phyloP scores from a whole-genome alignment of 2,888 invertebrate species.

The Salticus scenicus region DNA sequence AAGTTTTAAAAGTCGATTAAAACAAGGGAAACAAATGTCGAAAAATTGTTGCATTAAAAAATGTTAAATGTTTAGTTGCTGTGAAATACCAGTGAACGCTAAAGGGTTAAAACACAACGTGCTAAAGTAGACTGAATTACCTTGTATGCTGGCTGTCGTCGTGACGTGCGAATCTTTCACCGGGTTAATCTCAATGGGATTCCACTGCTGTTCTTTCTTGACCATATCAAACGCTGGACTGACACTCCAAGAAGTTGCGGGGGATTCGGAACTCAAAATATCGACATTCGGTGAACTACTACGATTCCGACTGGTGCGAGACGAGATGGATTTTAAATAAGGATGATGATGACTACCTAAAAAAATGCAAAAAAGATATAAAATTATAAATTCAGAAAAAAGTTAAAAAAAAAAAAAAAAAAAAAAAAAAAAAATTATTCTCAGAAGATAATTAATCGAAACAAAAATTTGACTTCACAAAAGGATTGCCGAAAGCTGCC shows the following conservation, averaged over 20 bases:
- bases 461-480: too few relatives aligned
- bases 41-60: too few relatives aligned
- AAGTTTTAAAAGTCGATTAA: too few relatives aligned
- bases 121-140: conserved; percentile 21
- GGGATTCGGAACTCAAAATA: conserved; percentile 13
- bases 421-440: too few relatives aligned
- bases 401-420: not conserved
- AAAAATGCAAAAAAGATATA: not conserved
- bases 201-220: conserved; percentile 54
- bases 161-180: not conserved
- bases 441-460: too few relatives aligned
- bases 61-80: too few relatives aligned
- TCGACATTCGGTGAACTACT: conserved; percentile 61
- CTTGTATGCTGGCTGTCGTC: conserved; percentile 14
- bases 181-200: conserved; percentile 33
- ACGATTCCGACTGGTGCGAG: conserved; percentile 32
- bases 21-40: too few relatives aligned
- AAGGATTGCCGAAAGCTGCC: too few relatives aligned
- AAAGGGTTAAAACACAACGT: too few relatives aligned
- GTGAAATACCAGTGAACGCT: too few relatives aligned
- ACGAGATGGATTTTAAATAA: conserved; percentile 28
- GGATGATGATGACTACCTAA: conserved; percentile 32
- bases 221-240: not conserved
- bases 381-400: not conserved
- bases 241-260: conserved; percentile 19